Evolutionary conservation across 2,888 invertebrate species (phyloP), one percentile per base, ranked within the genome.

Genomic region (Zootermopsis nevadensis): DNA sequence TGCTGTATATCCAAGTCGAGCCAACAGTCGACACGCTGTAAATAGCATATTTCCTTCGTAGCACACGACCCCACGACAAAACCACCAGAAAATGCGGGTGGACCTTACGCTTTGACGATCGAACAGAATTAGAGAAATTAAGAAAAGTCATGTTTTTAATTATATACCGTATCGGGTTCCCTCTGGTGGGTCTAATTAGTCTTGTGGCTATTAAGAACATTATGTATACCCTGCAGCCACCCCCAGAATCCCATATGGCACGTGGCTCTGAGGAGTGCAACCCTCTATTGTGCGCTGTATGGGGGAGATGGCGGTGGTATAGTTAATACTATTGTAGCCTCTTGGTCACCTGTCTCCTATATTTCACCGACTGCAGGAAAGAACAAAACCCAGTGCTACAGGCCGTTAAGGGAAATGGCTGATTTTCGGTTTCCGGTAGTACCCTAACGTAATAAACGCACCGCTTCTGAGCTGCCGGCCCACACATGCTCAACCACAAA

Each of bases 101-200:
- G 69, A 69, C 69, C 31, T 69, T 69, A 27, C 19, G 69, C 31
- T 15, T n/a, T 22, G 69, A 31, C 22, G 31, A n/a, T 38, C 8
- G 74, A 74, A 38, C n/a, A 15, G 74, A 74, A 74, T 74, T 38
- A 80, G 38, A 74, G 82, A 53, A 82, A 82, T 82, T 82, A 74
- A 82, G 55, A 69, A 82, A 82, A 74, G 82, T 82, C 82, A 82
- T 82, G 82, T 74, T 74, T 82, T 82, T 82, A 82, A 82, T 82
- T 82, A 82, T 82, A 82, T 55, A 35, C 33, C 6, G 27, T 60
- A 79, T 79, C 60, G 60, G 24, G 35, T 27, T 79, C 79, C 66
- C 60, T 60, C 60, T 33, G 55, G 60, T 77, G 33, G 79, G 60
- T 27, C 66, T 79, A 79, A 79, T 79, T 60, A 66, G 79, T 79